Evolutionary conservation across 1,140 invertebrate genomes (phyloP).

Genomic region (Leptopilina boulardi): DNA sequence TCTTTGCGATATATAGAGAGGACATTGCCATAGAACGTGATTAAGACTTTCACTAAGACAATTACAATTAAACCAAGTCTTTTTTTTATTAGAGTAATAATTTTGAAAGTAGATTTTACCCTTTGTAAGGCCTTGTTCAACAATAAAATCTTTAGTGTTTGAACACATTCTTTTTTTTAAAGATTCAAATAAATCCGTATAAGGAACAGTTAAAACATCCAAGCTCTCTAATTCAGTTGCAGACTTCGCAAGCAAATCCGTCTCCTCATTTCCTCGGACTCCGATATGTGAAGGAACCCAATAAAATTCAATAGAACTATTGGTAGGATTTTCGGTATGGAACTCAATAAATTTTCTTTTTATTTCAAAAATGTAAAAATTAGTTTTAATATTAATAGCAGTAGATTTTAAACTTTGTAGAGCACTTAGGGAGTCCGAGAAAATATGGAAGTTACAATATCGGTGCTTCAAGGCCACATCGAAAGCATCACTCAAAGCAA

Average conservation of each 20-base stretch:
- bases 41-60: constrained; percentile 35
- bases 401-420: no score
- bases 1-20: constrained; percentile 21
- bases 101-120: no score
- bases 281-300: no score
- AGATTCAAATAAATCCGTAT: background rate
- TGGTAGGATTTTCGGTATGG: no score
- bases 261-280: constrained; percentile 22
- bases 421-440: no score
- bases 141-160: background rate
- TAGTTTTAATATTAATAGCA: no score
- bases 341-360: no score
- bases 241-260: constrained; percentile 3
- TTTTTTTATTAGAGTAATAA: background rate
- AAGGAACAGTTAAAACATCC: background rate
- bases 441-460: no score
- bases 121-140: no score
- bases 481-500: constrained; percentile 7
- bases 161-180: background rate
- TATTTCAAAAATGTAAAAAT: no score
- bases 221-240: background rate
- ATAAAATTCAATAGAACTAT: constrained; percentile 24
- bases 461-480: background rate
- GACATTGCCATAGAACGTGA: constrained; percentile 41
- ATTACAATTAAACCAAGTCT: background rate